Percentiles rank a stretch among this genome's conserved stretches.
These are phyloP conservation scores for Lissocephala sabroskyi DNA, from an alignment of 2,888 invertebrate species.

Conservation along the genomic window DNA sequence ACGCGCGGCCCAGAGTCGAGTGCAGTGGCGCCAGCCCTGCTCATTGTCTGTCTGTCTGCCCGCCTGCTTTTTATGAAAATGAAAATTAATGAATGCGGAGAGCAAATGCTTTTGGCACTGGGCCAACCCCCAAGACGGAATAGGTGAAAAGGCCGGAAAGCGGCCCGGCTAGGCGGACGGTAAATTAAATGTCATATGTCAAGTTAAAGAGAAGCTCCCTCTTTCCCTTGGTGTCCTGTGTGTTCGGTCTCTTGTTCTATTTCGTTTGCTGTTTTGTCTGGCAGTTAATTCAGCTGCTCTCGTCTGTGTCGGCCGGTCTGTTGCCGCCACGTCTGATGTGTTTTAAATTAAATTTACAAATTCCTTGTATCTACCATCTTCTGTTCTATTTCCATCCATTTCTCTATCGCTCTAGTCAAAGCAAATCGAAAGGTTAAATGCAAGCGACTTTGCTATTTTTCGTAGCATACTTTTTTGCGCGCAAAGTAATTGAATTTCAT, in stretches of 20 bases:
- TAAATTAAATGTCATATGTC: slow-evolving; percentile 66
- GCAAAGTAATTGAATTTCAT: slow-evolving; percentile 40
- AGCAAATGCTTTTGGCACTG: slow-evolving; percentile 59
- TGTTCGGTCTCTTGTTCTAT: neutral
- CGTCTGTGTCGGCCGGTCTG: slow-evolving; percentile 16
- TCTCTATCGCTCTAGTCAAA: no score
- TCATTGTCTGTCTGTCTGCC: neutral
- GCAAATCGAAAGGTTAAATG: no score
- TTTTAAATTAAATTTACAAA: slow-evolving; percentile 42
- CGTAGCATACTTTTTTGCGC: slow-evolving; percentile 11
- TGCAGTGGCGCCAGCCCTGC: neutral
- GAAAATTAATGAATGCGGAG: slow-evolving; percentile 57
- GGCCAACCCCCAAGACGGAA: slow-evolving; percentile 27
- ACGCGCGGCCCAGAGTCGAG: no score
- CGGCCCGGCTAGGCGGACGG: slow-evolving; percentile 37
- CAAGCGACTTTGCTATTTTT: slow-evolving; percentile 1
- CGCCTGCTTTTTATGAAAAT: slow-evolving; percentile 41
- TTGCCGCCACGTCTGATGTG: slow-evolving; percentile 22
- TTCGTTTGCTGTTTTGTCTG: slow-evolving; percentile 4
- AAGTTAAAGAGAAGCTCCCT: slow-evolving; percentile 34
- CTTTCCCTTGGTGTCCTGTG: no score
- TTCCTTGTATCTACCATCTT: no score
- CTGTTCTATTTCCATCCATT: no score
- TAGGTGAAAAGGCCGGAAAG: neutral
- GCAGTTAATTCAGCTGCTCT: slow-evolving; percentile 47